These are phyloP conservation scores for Tanypteryx hageni DNA, from an alignment of 2,888 invertebrate genomes.

Conservation along the genomic window DNA sequence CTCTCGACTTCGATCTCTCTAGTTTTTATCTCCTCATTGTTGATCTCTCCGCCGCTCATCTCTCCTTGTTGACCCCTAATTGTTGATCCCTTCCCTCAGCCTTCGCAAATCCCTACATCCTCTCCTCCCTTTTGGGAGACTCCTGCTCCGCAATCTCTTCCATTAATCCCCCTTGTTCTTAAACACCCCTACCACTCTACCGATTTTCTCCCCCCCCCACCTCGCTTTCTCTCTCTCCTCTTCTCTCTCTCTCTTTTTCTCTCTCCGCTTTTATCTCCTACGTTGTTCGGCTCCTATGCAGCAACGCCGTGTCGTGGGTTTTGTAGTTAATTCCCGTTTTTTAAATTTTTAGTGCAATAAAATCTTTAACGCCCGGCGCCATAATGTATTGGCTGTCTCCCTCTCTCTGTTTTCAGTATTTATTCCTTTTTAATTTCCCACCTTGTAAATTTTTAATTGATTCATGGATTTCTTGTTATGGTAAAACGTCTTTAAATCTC, in stretches of 20 bases:
- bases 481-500: too few relatives aligned
- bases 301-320: not conserved
- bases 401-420: not conserved
- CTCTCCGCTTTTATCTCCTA: not conserved
- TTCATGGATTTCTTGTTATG: too few relatives aligned
- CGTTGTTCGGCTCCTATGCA: too few relatives aligned
- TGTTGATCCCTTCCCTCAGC: constrained; percentile 18
- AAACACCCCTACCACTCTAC: constrained; percentile 64
- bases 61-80: constrained; percentile 37
- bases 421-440: too few relatives aligned
- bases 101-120: constrained; percentile 43
- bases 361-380: not conserved
- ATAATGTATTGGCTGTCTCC: not conserved
- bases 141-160: constrained; percentile 16
- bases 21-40: not conserved
- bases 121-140: not conserved
- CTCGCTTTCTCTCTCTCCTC: not conserved
- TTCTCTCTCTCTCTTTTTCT: not conserved
- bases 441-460: too few relatives aligned
- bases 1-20: not conserved
- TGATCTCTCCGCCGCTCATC: not conserved
- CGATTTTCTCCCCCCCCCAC: not conserved
- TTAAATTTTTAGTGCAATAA: not conserved
- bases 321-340: not conserved
- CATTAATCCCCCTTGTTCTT: constrained; percentile 48